Evolutionary conservation across 2,113 vertebrate species (phyloP).

Genomic region (Oophaga pumilio): DNA sequence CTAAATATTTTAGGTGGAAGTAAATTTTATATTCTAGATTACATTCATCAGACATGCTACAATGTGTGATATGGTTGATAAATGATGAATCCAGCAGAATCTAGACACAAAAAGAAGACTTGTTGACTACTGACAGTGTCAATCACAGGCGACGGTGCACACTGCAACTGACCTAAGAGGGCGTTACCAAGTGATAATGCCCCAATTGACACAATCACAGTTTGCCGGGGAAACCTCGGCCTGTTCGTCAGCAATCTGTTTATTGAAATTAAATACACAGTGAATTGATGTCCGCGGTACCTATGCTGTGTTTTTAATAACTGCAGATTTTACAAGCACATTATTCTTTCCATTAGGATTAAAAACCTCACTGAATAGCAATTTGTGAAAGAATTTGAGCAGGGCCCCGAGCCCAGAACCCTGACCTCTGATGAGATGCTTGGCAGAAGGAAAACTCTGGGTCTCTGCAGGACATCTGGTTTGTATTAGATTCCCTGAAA

Average conservation of each 20-base stretch:
- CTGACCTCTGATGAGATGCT: constrained; percentile 87
- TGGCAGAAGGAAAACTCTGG: constrained; percentile 80
- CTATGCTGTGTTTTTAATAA: constrained; percentile 86
- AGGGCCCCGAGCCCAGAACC: constrained; percentile 82
- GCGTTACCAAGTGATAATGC: constrained; percentile 33
- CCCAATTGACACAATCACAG: constrained; percentile 10
- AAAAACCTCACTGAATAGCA: constrained; percentile 84
- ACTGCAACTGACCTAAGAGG: background rate
- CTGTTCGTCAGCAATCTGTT: constrained; percentile 79
- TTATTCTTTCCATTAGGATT: constrained; percentile 91
- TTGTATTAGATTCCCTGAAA: constrained; percentile 86
- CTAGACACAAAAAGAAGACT: background rate
- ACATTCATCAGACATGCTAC: background rate
- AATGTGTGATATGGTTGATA: background rate
- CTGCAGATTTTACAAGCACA: constrained; percentile 87
- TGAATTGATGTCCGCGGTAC: constrained; percentile 83
- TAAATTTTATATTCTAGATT: background rate
- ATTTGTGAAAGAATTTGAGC: constrained; percentile 89
- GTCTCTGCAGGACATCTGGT: constrained; percentile 86
- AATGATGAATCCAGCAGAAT: background rate
- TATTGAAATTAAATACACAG: constrained; percentile 82
- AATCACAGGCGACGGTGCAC: constrained; percentile 7
- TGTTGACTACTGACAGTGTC: constrained; percentile 3
- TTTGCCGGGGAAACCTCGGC: constrained; percentile 17
- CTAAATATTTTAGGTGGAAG: background rate